These are phyloP conservation scores for Mermis nigrescens DNA, from an alignment of 2,888 invertebrate species.

Conservation along the genomic window DNA sequence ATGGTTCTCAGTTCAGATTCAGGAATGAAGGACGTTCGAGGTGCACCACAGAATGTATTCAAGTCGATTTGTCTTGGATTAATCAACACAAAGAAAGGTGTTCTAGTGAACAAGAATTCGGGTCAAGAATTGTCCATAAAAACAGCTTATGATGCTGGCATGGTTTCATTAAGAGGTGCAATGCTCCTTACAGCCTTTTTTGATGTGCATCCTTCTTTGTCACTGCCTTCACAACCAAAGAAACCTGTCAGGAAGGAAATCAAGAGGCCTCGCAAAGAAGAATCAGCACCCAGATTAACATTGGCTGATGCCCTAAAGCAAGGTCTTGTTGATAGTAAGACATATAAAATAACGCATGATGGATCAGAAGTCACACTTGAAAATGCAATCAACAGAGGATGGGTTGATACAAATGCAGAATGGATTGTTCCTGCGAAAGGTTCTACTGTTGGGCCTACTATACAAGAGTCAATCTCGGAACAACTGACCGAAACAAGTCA, in stretches of 20 bases:
- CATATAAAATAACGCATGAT: constrained; percentile 30
- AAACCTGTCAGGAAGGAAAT: constrained; percentile 68
- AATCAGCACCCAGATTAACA: constrained; percentile 43
- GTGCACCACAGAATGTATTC: constrained; percentile 50
- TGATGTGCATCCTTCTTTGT: constrained; percentile 43
- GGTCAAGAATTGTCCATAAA: constrained; percentile 53
- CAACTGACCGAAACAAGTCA: constrained; percentile 30
- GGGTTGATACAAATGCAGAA: constrained; percentile 30
- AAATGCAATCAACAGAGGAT: constrained; percentile 31
- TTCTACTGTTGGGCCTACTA: constrained; percentile 27
- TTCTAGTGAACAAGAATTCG: constrained; percentile 22
- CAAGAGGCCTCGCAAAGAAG: constrained; percentile 44
- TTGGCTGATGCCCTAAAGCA: constrained; percentile 56
- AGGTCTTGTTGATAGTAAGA: constrained; percentile 50
- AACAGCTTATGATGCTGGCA: constrained; percentile 60
- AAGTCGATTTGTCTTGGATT: constrained; percentile 67
- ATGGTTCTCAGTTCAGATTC: constrained; percentile 64
- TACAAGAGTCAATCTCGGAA: constrained; percentile 31
- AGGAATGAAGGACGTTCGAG: constrained; percentile 49
- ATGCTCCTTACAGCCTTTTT: constrained; percentile 61
- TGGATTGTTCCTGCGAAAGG: constrained; percentile 30
- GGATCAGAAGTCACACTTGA: constrained; percentile 42
- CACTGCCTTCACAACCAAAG: constrained; percentile 49
- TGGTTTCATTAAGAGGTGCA: constrained; percentile 69
- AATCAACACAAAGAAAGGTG: constrained; percentile 65